Evolutionary conservation across 1,140 invertebrate genomes (phyloP).

Genomic region (Kradibia gibbosae): DNA sequence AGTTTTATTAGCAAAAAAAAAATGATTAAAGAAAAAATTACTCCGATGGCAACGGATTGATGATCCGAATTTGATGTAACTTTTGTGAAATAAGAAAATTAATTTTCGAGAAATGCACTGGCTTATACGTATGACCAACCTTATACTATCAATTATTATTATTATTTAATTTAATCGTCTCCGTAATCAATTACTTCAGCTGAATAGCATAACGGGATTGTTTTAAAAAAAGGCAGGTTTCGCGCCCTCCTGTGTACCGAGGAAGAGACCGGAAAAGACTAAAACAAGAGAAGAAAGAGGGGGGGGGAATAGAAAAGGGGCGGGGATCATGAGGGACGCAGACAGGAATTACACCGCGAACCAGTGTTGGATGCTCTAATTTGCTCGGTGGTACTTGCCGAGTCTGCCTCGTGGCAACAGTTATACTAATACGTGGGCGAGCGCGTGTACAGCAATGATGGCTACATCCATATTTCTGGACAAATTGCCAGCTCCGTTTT

Average conservation of each 20-base stretch:
- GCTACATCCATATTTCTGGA: constrained; percentile 46
- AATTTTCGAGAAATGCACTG: too few species aligned
- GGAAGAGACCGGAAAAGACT: not conserved
- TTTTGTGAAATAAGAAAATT: too few species aligned
- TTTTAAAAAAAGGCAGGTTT: too few species aligned
- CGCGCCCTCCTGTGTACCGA: not conserved
- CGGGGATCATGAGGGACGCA: not conserved
- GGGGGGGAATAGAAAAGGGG: not conserved
- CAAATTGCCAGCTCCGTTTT: constrained; percentile 5
- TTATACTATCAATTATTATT: too few species aligned
- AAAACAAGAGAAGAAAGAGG: not conserved
- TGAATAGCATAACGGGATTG: too few species aligned
- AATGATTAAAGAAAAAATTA: too few species aligned
- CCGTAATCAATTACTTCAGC: too few species aligned
- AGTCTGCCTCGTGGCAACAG: not conserved
- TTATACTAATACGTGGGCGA: not conserved
- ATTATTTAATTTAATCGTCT: too few species aligned
- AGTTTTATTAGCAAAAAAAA: too few species aligned
- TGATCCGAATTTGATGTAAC: too few species aligned
- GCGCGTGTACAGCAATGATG: not conserved
- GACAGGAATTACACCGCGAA: constrained; percentile 2
- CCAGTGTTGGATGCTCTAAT: constrained; percentile 35
- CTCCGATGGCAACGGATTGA: too few species aligned
- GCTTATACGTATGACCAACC: too few species aligned
- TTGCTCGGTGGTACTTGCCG: not conserved